These are phyloP conservation scores for Cistogaster globosa DNA, from an alignment of 2,888 invertebrate genomes.

Conservation along the genomic window DNA sequence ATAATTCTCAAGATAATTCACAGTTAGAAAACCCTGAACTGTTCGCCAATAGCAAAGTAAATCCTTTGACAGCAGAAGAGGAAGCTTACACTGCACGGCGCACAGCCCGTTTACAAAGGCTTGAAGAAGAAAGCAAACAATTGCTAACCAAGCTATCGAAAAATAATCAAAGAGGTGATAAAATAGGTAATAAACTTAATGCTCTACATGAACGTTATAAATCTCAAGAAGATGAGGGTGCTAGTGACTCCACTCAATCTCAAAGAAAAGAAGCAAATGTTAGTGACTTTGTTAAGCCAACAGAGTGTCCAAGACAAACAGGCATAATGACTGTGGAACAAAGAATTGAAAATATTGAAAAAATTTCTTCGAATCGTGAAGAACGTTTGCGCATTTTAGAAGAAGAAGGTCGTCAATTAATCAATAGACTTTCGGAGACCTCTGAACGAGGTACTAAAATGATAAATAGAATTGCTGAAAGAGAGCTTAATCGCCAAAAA, in stretches of 20 bases:
- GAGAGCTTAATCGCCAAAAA: conserved; percentile 77
- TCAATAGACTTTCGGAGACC: conserved; percentile 81
- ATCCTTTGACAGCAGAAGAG: conserved; percentile 77
- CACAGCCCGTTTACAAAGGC: conserved; percentile 81
- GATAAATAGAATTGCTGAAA: conserved; percentile 79
- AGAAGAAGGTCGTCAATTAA: conserved; percentile 90
- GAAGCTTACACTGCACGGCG: conserved; percentile 78
- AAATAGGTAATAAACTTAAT: conserved; percentile 77
- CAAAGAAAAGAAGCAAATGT: background rate
- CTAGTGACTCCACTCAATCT: conserved; percentile 34
- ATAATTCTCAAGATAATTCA: conserved; percentile 2
- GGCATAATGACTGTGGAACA: conserved; percentile 74
- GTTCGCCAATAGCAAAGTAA: conserved; percentile 29
- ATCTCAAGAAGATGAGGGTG: conserved; percentile 27
- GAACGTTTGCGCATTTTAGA: conserved; percentile 85
- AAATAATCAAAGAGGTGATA: conserved; percentile 77
- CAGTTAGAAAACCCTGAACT: background rate
- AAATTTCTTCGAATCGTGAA: conserved; percentile 78
- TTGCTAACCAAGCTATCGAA: conserved; percentile 84
- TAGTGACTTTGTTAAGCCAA: background rate
- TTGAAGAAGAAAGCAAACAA: conserved; percentile 92
- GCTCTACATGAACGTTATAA: conserved; percentile 78
- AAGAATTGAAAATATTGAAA: conserved; percentile 79
- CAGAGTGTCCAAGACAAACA: background rate
- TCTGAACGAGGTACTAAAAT: conserved; percentile 80